Evolutionary conservation across 2,113 vertebrate genomes (phyloP).

Genomic region (Notiomystis cincta): DNA sequence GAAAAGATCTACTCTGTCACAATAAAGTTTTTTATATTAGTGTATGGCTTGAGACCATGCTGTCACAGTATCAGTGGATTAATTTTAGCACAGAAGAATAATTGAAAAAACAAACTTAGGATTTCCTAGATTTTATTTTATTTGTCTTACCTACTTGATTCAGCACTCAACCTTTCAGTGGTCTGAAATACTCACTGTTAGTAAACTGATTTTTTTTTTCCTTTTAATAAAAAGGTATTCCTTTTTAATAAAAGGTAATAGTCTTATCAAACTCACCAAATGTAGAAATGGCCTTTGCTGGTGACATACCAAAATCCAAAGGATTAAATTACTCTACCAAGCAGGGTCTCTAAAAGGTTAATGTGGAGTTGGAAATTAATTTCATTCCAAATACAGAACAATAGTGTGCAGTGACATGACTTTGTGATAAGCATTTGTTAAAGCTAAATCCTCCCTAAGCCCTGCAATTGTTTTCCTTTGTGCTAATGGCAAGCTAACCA

Average conservation of each 20-base stretch:
- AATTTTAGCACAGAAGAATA: not conserved
- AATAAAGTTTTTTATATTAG: not conserved
- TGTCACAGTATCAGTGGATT: not conserved
- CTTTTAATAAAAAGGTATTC: not conserved
- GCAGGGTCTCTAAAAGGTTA: slow-evolving; percentile 10
- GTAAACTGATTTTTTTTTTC: not conserved
- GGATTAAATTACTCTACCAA: not conserved
- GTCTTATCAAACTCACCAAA: not conserved
- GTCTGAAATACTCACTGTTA: not conserved
- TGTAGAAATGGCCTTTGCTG: not conserved
- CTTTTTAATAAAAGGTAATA: no score
- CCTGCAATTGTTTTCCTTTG: slow-evolving; percentile 33
- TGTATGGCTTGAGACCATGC: not conserved
- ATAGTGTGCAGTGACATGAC: not conserved
- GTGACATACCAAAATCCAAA: not conserved
- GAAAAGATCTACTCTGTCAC: not conserved
- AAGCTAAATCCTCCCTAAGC: slow-evolving; percentile 55
- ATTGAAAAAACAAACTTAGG: not conserved
- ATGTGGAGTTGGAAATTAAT: slow-evolving; percentile 34
- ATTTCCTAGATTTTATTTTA: not conserved
- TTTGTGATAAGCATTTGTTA: slow-evolving; percentile 34
- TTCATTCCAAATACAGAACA: slow-evolving; percentile 38
- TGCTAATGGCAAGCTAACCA: not conserved
- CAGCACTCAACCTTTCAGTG: not conserved
- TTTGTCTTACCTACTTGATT: not conserved